These are phyloP conservation scores for Promerops cafer DNA, from an alignment of 2,113 vertebrate genomes.

Conservation along the genomic window DNA sequence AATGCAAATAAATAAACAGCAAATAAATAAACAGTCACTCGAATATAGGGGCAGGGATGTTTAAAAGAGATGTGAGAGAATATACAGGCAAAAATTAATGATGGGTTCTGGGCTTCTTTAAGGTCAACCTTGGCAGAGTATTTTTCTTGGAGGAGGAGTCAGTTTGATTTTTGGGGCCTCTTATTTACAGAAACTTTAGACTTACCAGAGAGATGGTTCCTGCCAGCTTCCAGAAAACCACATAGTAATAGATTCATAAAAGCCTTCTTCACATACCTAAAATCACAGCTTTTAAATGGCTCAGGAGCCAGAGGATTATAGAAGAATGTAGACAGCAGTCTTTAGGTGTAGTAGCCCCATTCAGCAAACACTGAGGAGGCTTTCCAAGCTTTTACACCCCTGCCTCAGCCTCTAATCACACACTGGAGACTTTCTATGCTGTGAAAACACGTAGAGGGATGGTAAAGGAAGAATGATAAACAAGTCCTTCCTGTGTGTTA, in stretches of 20 bases:
- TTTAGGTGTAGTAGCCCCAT: not conserved
- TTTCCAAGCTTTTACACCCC: not conserved
- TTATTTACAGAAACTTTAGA: not conserved
- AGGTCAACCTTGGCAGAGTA: not conserved
- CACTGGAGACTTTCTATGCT: not conserved
- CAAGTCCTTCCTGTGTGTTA: not conserved
- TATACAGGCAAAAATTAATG: not conserved
- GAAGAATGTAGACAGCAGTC: not conserved
- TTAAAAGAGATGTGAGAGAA: not conserved
- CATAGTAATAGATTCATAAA: not conserved
- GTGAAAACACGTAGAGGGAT: accelerated
- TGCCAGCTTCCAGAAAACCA: not conserved
- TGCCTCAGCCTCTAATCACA: not conserved
- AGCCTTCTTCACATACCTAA: not conserved
- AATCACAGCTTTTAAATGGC: not conserved
- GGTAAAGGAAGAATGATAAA: not conserved
- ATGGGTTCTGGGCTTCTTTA: not conserved
- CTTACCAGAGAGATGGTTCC: not conserved
- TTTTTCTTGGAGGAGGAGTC: not conserved
- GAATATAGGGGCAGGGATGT: not conserved
- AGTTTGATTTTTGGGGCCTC: not conserved
- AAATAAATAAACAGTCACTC: not conserved
- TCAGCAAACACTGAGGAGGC: not conserved
- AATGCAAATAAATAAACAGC: not conserved
- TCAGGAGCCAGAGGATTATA: not conserved